These are phyloP conservation scores for Paradisaea rubra DNA, from an alignment of 2,113 vertebrate species.

Conservation along the genomic window DNA sequence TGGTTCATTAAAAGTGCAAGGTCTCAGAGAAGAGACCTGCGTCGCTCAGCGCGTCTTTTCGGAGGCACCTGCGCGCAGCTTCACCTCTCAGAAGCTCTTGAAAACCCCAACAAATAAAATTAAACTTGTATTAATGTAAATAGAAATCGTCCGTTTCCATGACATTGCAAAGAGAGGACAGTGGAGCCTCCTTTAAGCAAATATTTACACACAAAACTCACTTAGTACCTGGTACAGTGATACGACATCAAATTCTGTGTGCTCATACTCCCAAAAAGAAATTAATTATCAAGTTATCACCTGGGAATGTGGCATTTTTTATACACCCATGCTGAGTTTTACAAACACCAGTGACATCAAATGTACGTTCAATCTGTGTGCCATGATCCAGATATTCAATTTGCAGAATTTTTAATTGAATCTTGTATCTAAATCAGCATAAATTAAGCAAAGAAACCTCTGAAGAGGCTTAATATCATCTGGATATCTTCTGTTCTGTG, in stretches of 20 bases:
- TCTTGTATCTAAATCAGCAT: neutral
- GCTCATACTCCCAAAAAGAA: conserved; percentile 6
- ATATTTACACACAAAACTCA: neutral
- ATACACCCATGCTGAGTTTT: neutral
- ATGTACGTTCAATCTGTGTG: neutral
- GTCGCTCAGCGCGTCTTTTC: neutral
- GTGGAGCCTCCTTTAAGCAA: neutral
- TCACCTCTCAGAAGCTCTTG: neutral
- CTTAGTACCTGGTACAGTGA: neutral
- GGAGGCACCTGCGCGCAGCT: conserved; percentile 4
- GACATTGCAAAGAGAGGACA: neutral
- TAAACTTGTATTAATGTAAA: neutral
- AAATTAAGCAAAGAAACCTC: neutral
- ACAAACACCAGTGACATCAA: neutral
- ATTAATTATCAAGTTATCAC: neutral
- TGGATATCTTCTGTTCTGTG: neutral
- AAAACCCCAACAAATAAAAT: neutral
- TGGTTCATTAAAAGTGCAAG: conserved; percentile 67
- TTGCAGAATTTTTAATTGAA: neutral
- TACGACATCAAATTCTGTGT: neutral
- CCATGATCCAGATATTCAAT: too few relatives aligned
- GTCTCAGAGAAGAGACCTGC: conserved; percentile 40
- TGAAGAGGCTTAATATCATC: neutral
- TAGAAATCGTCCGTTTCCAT: neutral
- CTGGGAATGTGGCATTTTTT: neutral